Base-by-base conservation (phyloP, 2,797 vertebrate species). In the Uromys caudimaculatus region DNA sequence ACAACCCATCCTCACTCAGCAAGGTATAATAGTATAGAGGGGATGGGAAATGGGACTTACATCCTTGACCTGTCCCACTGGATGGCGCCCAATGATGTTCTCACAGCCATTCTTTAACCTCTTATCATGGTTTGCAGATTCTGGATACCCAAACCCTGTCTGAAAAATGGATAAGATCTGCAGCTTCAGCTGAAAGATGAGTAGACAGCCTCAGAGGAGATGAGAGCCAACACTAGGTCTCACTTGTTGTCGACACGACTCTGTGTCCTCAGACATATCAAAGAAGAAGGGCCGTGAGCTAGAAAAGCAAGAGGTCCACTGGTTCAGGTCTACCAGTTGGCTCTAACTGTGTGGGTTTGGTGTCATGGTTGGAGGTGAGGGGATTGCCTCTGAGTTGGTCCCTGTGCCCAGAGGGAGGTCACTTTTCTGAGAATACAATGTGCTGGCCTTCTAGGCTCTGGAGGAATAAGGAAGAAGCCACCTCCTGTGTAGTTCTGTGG, bases 21-120 rank as follows among this genome's bases (percentile, higher is more conserved):
- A 32, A 73, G 11, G 14, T 52, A 23, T 54, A 27, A 38, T 81
- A 78, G 16, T 27, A 41, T 8, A 38, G 47, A 54, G 13, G 35
- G 38, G 64, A 3, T 6, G 17, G 50, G 7, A 19, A 3, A 32
- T 44, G 11, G 38, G 27, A 0, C 47, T 90, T 52, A 9, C 0
- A 0, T 8, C 17, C 6, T 6, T 27, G 75, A 17, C 27, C n/a
- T 47, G 1, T 35, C 35, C 13, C 5, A 0, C 32, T 3, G 13
- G 13, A 3, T n/a, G 41, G n/a, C 7, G 1, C 16, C 38, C 50
- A 13, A 0, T 0, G 0, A 0, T 32, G 32, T 13, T 78, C 60
- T 67, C 81, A 71, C 1, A 16, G 75, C 38, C 10, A 6, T 32
- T 62, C 62, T 32, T 47, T 47, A 24, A 47, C 44, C 17, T 58